Conservation (phyloP, 1,140 invertebrate species). For the Araneus ventricosus region DNA sequence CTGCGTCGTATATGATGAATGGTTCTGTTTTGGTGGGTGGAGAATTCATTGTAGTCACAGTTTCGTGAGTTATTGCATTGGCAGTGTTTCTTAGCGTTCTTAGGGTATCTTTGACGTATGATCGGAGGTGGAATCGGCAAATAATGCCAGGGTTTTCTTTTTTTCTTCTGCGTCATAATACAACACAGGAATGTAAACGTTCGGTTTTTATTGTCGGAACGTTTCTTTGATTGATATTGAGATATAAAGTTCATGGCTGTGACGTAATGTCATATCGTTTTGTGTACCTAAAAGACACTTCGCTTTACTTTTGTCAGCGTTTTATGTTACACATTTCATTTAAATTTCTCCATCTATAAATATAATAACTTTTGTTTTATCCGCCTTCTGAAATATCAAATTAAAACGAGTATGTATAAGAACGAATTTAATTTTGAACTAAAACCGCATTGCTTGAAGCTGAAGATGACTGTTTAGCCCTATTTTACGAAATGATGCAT, state of each 20-base stretch:
- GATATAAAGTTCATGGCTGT: neutral
- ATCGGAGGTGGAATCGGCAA: neutral
- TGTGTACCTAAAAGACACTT: neutral
- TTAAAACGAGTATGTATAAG: too few species aligned
- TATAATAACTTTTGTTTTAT: too few species aligned
- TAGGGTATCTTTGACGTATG: neutral
- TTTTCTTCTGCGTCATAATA: neutral
- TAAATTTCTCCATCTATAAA: too few species aligned
- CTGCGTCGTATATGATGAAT: constrained; percentile 27
- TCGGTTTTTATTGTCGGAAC: neutral
- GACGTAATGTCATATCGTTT: neutral
- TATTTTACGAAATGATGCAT: too few species aligned
- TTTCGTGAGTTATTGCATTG: neutral
- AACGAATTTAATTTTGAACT: too few species aligned
- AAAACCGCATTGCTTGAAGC: too few species aligned
- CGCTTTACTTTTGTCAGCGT: neutral
- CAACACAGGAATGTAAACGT: neutral
- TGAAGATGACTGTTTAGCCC: too few species aligned
- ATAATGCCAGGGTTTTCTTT: neutral
- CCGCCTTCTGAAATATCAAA: too few species aligned
- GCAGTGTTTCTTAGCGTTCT: neutral
- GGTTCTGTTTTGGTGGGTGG: constrained; percentile 10
- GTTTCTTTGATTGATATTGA: constrained; percentile 13
- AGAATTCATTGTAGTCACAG: neutral
- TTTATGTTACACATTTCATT: too few species aligned